These are phyloP conservation scores for Orestias chungarensis DNA, from an alignment of 2,797 vertebrate genomes.

Conservation along the genomic window DNA sequence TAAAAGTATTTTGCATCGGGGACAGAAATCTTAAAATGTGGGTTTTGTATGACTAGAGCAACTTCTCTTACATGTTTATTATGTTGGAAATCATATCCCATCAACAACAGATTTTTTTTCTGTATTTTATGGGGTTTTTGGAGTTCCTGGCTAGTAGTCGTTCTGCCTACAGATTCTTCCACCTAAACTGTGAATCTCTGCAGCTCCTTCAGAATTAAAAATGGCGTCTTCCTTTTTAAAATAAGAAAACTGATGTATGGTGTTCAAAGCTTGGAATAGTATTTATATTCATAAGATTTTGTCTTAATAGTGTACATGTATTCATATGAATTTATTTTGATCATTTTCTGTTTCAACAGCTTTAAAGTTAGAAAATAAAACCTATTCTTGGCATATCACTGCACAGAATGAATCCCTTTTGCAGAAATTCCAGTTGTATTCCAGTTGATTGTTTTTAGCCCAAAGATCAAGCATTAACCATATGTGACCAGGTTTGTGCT, in stretches of 20 bases:
- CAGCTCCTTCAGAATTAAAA: background rate
- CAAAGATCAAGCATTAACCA: background rate
- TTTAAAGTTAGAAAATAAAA: background rate
- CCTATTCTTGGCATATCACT: background rate
- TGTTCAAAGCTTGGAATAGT: background rate
- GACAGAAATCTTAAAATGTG: no score
- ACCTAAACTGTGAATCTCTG: background rate
- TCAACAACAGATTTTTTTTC: no score
- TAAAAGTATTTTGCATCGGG: no score
- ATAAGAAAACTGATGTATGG: background rate
- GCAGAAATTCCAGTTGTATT: background rate
- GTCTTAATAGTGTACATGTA: background rate
- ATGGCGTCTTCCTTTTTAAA: background rate
- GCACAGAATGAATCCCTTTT: background rate
- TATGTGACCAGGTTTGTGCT: background rate
- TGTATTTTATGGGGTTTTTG: no score
- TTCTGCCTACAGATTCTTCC: no score
- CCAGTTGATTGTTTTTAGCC: background rate
- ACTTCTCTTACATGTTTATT: no score
- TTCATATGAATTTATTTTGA: background rate
- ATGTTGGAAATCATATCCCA: no score
- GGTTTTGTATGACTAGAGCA: no score
- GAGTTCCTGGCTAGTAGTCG: no score
- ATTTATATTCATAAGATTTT: background rate
- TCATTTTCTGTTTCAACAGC: background rate